These are phyloP conservation scores for Ptychodera flava DNA, from an alignment of 35 echinoderm and acorn worm genomes.

Conservation along the genomic window DNA sequence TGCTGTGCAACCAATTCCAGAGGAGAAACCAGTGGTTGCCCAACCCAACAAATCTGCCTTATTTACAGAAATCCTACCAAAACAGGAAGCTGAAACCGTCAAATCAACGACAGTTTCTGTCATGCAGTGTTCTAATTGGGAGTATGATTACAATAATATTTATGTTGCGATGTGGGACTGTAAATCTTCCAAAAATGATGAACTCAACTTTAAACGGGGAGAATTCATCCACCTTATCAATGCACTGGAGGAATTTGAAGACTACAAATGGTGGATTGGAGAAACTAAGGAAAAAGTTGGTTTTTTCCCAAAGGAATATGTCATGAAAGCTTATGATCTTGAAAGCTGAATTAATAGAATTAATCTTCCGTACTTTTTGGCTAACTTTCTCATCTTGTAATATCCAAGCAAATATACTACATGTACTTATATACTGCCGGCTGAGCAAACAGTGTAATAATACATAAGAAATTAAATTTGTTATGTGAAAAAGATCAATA, in stretches of 20 bases:
- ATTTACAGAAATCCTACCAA: neutral
- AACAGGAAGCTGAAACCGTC: neutral
- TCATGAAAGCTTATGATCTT: constrained; percentile 73
- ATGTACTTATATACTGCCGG: no score
- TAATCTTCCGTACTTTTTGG: no score
- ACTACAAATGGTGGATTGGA: constrained; percentile 74
- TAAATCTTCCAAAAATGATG: constrained; percentile 46
- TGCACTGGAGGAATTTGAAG: constrained; percentile 44
- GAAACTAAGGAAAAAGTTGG: constrained; percentile 85
- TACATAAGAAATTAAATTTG: no score
- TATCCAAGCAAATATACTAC: no score
- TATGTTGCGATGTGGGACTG: constrained; percentile 91
- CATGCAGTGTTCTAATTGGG: constrained; percentile 31
- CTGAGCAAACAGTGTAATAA: no score
- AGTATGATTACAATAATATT: constrained; percentile 81
- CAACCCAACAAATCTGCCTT: neutral
- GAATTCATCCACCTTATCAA: constrained; percentile 86
- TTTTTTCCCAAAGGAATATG: constrained; percentile 75
- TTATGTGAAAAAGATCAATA: no score
- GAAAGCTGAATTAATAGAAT: no score
- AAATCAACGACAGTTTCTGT: constrained; percentile 12
- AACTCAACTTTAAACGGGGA: constrained; percentile 69
- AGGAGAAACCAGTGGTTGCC: neutral
- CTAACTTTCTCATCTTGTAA: no score
- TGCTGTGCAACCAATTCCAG: neutral